Evolutionary conservation across 2,797 vertebrate genomes (phyloP).

Genomic region (Malacoraja senta): DNA sequence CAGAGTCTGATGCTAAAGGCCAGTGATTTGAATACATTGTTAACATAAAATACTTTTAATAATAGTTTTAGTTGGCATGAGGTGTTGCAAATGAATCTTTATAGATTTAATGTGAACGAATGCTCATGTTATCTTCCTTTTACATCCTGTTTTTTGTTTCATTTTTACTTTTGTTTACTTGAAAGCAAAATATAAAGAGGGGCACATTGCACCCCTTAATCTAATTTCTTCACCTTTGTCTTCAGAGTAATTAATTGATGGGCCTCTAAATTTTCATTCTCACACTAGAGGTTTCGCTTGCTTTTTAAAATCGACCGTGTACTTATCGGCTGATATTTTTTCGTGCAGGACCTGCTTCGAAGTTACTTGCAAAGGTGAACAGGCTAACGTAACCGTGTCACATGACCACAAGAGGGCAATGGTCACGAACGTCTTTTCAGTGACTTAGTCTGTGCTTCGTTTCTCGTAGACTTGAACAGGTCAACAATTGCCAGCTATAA

Average conservation of each 20-base stretch:
- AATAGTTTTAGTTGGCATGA: neutral
- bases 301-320: neutral
- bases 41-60: neutral
- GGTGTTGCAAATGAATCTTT: neutral
- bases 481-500: conserved; percentile 26
- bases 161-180: conserved; percentile 28
- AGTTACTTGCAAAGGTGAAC: conserved; percentile 30
- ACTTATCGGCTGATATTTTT: neutral
- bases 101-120: neutral
- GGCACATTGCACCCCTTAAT: neutral
- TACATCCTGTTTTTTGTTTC: neutral
- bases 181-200: conserved; percentile 25
- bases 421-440: conserved; percentile 22
- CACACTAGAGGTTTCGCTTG: conserved; percentile 1
- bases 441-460: conserved; percentile 16
- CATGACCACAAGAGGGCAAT: conserved; percentile 38
- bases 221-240: conserved; percentile 30
- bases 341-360: neutral
- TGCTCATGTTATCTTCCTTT: neutral
- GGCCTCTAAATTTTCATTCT: neutral
- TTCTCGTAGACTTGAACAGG: conserved; percentile 32
- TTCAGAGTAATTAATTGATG: neutral
- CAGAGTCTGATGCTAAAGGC: neutral
- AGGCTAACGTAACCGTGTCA: conserved; percentile 20
- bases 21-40: neutral